Conservation (phyloP, 1,140 invertebrate species). For the Acyrthosiphon pisum region DNA sequence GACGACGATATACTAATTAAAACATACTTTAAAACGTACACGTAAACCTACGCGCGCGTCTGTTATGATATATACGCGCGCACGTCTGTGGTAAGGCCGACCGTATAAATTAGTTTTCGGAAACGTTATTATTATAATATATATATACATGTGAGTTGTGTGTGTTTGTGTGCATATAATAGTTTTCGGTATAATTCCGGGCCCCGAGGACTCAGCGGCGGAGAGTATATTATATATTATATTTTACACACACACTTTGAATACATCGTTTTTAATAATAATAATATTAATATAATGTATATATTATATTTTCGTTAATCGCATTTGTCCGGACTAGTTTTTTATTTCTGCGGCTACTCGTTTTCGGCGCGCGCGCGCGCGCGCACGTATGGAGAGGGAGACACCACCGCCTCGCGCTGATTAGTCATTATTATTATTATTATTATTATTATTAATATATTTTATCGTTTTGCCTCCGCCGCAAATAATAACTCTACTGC, state of each 20-base stretch:
- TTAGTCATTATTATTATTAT: conserved; percentile 27
- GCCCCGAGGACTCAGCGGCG: not conserved
- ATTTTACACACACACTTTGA: not conserved
- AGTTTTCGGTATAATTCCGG: conserved; percentile 15
- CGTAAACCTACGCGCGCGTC: not conserved
- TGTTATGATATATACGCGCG: not conserved
- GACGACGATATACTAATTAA: conserved; percentile 31
- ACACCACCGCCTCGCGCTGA: not conserved
- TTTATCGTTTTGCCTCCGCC: not conserved
- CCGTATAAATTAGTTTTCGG: conserved; percentile 28
- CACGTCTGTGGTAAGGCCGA: not conserved
- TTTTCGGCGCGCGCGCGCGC: not conserved
- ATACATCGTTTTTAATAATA: conserved; percentile 14
- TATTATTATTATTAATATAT: conserved; percentile 9
- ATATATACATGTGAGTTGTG: not conserved
- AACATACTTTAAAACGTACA: conserved; percentile 26
- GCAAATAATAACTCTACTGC: not conserved
- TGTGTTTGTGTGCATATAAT: not conserved
- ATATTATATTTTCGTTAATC: conserved; percentile 21
- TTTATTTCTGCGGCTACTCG: conserved; percentile 2
- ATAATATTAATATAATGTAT: conserved; percentile 16
- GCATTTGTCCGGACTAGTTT: conserved; percentile 21
- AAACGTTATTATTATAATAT: conserved; percentile 33
- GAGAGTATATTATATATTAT: not conserved
- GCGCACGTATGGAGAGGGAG: not conserved